A percentile compares a stretch with the other conserved stretches of the same genome.
These are phyloP conservation scores for Dryoscopus gambensis DNA, from an alignment of 2,113 vertebrate species.

Conservation along the genomic window DNA sequence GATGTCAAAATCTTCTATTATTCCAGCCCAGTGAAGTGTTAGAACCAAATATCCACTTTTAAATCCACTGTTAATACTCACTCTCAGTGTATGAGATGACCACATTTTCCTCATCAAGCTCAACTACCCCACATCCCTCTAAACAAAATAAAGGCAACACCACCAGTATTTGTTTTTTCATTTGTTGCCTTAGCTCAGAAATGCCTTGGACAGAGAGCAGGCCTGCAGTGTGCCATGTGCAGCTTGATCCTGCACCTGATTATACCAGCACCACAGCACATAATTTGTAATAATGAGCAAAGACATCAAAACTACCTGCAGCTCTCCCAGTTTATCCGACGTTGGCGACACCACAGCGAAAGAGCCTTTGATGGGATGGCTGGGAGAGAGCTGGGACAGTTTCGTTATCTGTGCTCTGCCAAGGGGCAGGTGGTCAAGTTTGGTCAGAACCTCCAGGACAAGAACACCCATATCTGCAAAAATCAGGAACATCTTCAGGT, in stretches of 20 bases:
- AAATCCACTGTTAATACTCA: not conserved
- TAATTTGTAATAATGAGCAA: not conserved
- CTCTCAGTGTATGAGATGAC: not conserved
- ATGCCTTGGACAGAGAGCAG: not conserved
- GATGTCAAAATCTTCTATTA: not conserved
- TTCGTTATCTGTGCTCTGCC: constrained; percentile 81
- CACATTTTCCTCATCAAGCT: not conserved
- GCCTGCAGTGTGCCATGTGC: not conserved
- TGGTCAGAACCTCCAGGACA: constrained; percentile 86
- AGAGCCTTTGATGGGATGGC: constrained; percentile 81
- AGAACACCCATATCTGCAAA: constrained; percentile 89
- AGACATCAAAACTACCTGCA: constrained; percentile 77
- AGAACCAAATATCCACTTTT: not conserved
- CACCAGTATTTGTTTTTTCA: not conserved
- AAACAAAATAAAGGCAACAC: not conserved
- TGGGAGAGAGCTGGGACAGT: constrained; percentile 82
- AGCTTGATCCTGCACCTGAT: not conserved
- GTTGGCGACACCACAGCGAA: constrained; percentile 86
- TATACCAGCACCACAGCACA: not conserved
- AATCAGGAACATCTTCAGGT: not conserved
- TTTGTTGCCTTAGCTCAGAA: not conserved
- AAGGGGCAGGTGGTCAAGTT: constrained; percentile 80
- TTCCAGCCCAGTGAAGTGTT: not conserved
- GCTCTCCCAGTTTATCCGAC: constrained; percentile 87
- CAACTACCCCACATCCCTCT: not conserved